Percentiles rank a stretch among this genome's conserved stretches.
Evolutionary conservation across 2,888 invertebrate species (phyloP).

Genomic region (Zootermopsis nevadensis): DNA sequence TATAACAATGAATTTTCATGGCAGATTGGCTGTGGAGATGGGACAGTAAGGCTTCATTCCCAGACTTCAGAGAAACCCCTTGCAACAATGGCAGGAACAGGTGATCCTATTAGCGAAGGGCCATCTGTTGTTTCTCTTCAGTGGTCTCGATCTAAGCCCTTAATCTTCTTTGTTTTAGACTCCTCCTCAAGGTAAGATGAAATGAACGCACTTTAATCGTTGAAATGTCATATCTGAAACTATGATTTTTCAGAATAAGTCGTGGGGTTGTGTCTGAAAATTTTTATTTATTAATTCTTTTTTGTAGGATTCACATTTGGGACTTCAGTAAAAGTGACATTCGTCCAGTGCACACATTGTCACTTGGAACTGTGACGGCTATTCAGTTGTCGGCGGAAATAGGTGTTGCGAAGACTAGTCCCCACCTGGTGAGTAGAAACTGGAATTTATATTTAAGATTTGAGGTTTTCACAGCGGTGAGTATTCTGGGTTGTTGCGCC

Average conservation of each 20-base stretch:
- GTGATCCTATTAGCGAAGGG: conserved; percentile 49
- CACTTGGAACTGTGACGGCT: conserved; percentile 62
- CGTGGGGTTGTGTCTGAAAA: background rate
- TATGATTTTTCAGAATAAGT: conserved; percentile 20
- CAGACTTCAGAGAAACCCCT: conserved; percentile 63
- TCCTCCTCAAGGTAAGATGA: conserved; percentile 60
- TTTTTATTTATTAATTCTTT: background rate
- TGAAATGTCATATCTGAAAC: too few species aligned
- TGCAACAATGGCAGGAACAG: conserved; percentile 54
- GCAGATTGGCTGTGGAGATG: conserved; percentile 65
- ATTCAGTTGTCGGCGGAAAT: conserved; percentile 63
- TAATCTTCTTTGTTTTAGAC: conserved; percentile 66
- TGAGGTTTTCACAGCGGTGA: too few species aligned
- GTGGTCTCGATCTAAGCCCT: conserved; percentile 68
- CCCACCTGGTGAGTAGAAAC: conserved; percentile 64
- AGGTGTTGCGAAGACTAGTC: conserved; percentile 58
- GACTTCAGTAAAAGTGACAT: conserved; percentile 67
- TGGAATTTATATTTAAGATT: too few species aligned
- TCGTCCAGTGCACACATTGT: conserved; percentile 64
- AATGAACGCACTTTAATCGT: background rate
- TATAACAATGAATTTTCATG: too few species aligned
- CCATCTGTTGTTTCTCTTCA: conserved; percentile 62
- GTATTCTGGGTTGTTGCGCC: too few species aligned
- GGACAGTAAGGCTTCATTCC: conserved; percentile 65
- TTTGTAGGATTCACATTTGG: conserved; percentile 67